These are phyloP conservation scores for Ploceus nigricollis DNA, from an alignment of 2,113 vertebrate genomes.

Conservation along the genomic window DNA sequence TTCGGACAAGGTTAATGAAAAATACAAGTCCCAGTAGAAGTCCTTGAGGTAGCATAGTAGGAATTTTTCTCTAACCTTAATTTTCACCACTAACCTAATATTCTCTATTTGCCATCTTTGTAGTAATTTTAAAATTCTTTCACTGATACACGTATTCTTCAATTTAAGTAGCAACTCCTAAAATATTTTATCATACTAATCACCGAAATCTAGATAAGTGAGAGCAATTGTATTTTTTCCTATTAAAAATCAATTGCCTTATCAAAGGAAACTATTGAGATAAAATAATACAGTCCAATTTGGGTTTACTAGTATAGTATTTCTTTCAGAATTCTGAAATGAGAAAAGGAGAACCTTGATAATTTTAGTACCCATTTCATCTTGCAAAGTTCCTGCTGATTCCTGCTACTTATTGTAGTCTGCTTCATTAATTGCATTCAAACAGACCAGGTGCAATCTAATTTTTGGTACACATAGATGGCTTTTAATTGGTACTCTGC, in stretches of 20 bases:
- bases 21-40: not conserved
- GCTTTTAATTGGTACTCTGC: not conserved
- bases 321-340: not conserved
- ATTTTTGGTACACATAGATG: not conserved
- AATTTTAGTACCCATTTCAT: not conserved
- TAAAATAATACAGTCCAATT: not conserved
- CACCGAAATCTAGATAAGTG: not conserved
- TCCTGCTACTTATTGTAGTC: not conserved
- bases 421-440: not conserved
- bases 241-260: not conserved
- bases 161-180: not conserved
- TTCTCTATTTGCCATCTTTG: not conserved
- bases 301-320: not conserved
- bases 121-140: not conserved
- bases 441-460: not conserved
- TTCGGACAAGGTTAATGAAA: not conserved
- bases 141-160: not conserved
- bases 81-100: not conserved
- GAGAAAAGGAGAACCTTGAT: not conserved
- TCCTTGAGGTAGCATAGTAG: not conserved
- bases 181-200: rapidly evolving
- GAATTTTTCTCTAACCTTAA: not conserved
- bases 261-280: not conserved
- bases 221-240: not conserved
- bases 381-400: not conserved